These are phyloP conservation scores for Epinotia ramella DNA, from an alignment of 2,888 invertebrate genomes.

Conservation along the genomic window DNA sequence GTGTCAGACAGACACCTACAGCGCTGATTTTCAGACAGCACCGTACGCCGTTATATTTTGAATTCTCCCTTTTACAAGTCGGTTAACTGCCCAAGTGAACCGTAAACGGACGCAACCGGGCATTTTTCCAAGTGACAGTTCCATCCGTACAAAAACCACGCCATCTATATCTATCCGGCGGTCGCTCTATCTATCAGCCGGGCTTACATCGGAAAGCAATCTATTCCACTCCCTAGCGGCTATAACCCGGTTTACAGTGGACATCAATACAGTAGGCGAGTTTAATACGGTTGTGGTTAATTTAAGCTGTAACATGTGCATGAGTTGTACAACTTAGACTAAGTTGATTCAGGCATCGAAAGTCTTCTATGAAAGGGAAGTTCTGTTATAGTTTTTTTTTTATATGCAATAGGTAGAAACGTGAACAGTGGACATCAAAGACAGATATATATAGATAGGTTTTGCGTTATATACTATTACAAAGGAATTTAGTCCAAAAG, in stretches of 20 bases:
- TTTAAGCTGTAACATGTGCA: background rate
- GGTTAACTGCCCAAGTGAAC: background rate
- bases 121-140: slow-evolving; percentile 17
- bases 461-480: no score
- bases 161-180: slow-evolving; percentile 43
- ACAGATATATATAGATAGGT: no score
- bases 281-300: background rate
- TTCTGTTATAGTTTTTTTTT: no score
- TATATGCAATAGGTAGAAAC: no score
- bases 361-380: no score
- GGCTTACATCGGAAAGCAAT: slow-evolving; percentile 48
- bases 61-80: background rate
- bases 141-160: slow-evolving; percentile 39
- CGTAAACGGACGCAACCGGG: background rate
- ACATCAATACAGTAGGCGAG: background rate
- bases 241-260: background rate
- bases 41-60: no score
- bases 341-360: no score
- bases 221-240: slow-evolving; percentile 9
- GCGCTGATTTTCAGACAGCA: no score
- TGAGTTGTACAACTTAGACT: no score
- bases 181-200: slow-evolving; percentile 47
- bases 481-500: no score
- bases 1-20: no score
- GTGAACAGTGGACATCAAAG: no score